Evolutionary conservation across 2,797 vertebrate species (phyloP).

Genomic region (Melanotaenia boesemani): DNA sequence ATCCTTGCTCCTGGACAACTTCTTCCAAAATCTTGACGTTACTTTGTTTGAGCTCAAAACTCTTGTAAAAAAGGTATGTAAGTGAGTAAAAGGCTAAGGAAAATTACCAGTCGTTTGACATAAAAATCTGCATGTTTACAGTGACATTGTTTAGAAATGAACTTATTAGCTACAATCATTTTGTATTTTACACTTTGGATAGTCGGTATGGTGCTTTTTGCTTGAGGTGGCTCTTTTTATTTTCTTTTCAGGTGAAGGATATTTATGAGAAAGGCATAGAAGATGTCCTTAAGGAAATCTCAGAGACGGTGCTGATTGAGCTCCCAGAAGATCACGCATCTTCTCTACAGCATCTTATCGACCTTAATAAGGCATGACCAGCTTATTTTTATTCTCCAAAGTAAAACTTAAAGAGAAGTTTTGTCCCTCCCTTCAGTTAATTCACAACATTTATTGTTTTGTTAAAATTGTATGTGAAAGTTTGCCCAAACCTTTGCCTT

Average conservation of each 20-base stretch:
- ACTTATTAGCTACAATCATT: neutral
- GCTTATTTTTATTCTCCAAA: neutral
- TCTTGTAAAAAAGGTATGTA: conserved; percentile 83
- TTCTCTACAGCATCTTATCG: conserved; percentile 78
- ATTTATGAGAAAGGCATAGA: conserved; percentile 82
- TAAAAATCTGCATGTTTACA: neutral
- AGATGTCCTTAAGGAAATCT: conserved; percentile 82
- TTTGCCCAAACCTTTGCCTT: neutral
- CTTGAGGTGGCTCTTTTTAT: conserved; percentile 8
- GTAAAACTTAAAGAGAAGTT: neutral
- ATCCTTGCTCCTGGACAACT: conserved; percentile 84
- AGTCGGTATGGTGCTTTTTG: neutral
- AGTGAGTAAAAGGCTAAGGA: neutral
- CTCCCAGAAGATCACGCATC: conserved; percentile 73
- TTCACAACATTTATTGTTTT: neutral
- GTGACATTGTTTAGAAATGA: neutral
- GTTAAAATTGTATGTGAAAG: neutral
- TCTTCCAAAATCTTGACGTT: conserved; percentile 82
- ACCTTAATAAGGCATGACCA: conserved; percentile 80
- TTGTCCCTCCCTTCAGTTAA: neutral
- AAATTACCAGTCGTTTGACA: neutral
- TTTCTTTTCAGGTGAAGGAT: conserved; percentile 77
- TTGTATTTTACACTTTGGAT: neutral
- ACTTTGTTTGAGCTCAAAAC: conserved; percentile 80
- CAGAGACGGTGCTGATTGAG: conserved; percentile 80